A percentile compares a stretch with the other conserved stretches of the same genome.
Evolutionary conservation across 2,888 invertebrate species (phyloP).

Genomic region (Exocentrus adspersus): DNA sequence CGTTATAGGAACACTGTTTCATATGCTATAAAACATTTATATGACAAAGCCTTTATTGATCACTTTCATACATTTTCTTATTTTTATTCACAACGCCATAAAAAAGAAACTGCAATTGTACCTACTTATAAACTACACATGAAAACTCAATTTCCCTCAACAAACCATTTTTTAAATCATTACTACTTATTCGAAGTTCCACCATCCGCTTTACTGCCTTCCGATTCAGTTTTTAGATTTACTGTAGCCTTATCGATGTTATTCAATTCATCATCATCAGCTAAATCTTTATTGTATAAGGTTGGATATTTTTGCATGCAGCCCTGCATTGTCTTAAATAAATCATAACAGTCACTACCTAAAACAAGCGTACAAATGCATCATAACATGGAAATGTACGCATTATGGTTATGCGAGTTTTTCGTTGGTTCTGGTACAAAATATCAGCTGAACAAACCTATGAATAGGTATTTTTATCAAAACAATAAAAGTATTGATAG

Average conservation of each 20-base stretch:
- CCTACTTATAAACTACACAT: background rate
- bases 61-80: background rate
- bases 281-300: slow-evolving; percentile 80
- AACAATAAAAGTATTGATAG: too few species aligned
- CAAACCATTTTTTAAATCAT: background rate
- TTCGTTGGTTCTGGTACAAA: too few species aligned
- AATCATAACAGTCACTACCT: slow-evolving; percentile 86
- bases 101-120: background rate
- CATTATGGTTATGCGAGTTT: too few species aligned
- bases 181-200: background rate
- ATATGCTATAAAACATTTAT: background rate
- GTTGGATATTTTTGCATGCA: slow-evolving; percentile 91
- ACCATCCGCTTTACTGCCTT: background rate
- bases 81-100: background rate
- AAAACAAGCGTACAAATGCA: slow-evolving; percentile 19
- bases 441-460: too few species aligned
- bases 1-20: too few species aligned
- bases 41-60: background rate
- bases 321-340: slow-evolving; percentile 89
- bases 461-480: too few species aligned
- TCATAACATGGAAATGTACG: too few species aligned
- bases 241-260: slow-evolving; percentile 17
- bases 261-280: slow-evolving; percentile 67
- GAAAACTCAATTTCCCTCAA: too few species aligned
- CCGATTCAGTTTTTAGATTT: slow-evolving; percentile 1